Evolutionary conservation across 2,797 vertebrate species (phyloP).

Genomic region (Anguilla obscura): DNA sequence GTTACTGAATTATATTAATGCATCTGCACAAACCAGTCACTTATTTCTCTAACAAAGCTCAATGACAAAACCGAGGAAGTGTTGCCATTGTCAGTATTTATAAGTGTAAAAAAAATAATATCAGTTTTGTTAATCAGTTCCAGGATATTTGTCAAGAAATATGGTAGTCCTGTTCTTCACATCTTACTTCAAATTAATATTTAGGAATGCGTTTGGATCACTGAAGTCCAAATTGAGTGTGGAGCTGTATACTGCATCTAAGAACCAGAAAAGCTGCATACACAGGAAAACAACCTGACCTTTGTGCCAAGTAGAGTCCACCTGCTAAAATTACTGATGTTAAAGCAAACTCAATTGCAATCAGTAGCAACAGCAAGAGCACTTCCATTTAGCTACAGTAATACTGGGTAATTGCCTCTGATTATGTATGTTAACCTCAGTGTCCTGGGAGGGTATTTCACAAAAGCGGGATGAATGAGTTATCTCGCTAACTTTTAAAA

Average conservation of each 20-base stretch:
- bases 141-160: conserved; percentile 48
- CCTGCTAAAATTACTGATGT: background rate
- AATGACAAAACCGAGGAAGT: conserved; percentile 37
- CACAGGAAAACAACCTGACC: background rate
- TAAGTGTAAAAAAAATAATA: conserved; percentile 37
- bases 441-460: background rate
- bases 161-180: conserved; percentile 48
- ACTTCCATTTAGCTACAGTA: background rate
- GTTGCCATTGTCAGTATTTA: conserved; percentile 29
- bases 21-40: background rate
- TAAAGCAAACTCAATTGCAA: background rate
- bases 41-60: background rate
- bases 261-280: background rate
- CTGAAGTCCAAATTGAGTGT: conserved; percentile 35
- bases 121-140: conserved; percentile 40
- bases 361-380: background rate
- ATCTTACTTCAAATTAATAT: conserved; percentile 28
- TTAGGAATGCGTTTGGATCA: conserved; percentile 34
- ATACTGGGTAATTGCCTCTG: background rate
- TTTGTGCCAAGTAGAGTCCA: background rate
- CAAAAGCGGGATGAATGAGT: background rate
- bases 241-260: conserved; percentile 24
- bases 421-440: background rate
- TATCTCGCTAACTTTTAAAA: background rate
- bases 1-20: background rate